These are phyloP conservation scores for Micrasema minimum DNA, from an alignment of 1,140 invertebrate species.

Conservation along the genomic window DNA sequence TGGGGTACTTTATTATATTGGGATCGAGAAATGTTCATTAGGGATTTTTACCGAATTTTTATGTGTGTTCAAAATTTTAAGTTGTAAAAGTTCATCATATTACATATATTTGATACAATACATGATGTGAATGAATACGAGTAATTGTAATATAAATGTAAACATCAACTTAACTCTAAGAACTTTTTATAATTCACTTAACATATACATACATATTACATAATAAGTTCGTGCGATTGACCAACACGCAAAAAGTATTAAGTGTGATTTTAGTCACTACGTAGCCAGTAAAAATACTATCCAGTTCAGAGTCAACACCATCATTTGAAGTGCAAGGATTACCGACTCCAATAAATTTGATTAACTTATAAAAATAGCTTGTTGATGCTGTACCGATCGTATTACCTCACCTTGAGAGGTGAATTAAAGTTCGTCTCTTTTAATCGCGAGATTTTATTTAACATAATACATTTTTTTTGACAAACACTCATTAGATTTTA, in stretches of 20 bases:
- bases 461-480: not conserved
- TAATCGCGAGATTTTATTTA: not conserved
- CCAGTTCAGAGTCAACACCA: slow-evolving; percentile 1
- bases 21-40: too few relatives aligned
- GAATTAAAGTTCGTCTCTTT: not conserved
- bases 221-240: not conserved
- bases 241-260: not conserved
- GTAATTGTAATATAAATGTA: not conserved
- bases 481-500: too few relatives aligned
- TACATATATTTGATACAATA: too few relatives aligned
- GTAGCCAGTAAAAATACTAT: not conserved
- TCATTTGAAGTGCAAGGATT: slow-evolving; percentile 2
- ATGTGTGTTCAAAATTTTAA: too few relatives aligned
- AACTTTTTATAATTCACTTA: not conserved
- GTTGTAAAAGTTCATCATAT: too few relatives aligned
- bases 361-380: not conserved
- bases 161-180: not conserved
- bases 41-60: too few relatives aligned
- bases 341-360: not conserved
- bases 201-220: not conserved
- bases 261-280: not conserved
- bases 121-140: not conserved
- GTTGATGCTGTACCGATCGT: not conserved
- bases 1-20: too few relatives aligned
- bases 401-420: not conserved